Evolutionary conservation across 2,113 vertebrate genomes (phyloP), one percentile per base, ranked within the genome.

Genomic region (Dipodomys spectabilis): DNA sequence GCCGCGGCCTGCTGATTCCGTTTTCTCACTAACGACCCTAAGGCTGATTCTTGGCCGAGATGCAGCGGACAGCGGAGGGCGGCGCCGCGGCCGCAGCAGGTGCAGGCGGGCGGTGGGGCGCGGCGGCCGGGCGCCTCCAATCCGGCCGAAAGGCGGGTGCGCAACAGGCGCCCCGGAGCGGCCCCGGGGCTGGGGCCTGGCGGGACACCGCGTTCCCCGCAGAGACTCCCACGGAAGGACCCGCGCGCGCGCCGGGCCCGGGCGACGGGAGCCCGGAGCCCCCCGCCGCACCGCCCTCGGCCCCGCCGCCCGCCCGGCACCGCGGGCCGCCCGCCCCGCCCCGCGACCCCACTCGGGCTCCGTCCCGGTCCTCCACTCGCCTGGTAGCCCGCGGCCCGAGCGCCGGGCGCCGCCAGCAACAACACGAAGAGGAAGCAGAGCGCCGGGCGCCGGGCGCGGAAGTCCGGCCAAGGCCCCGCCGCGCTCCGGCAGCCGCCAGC

Each of bases 341-440:
- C 73, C 27, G 4, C 9, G 73, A 44, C 49, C 78, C 77, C 75
- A 22, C 72, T 67, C 53, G 53, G 53, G 53, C 53, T 57, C 53
- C 53, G 15, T 57, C 32, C 0, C 2, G 23, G 18, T 32, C 22
- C 0, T 6, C 67, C 2, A 71, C 94, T 97, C 85, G 97, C 97
- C 93, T 97, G 7, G 49, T 97, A 97, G 23, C 84, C 94, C 6
- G 91, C 81, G 30, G 94, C 84, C 78, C 62, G 32, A 45, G 44
- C 80, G 57, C 90, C 73, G 1, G 92, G 90, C 12, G 80, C 73
- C 25, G 30, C 82, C 94, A 93, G 32, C 32, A 94, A 67, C 72
- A 93, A 23, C 72, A 83, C 20, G 20, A 95, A n/a, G 0, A 96
- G 64, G 22, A 91, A 75, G 12, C 1, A 62, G 62, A 89, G 35